A percentile compares a stretch with the other conserved stretches of the same genome.
Conservation (phyloP, 2,888 invertebrate species). For the Subacronicta megacephala region DNA sequence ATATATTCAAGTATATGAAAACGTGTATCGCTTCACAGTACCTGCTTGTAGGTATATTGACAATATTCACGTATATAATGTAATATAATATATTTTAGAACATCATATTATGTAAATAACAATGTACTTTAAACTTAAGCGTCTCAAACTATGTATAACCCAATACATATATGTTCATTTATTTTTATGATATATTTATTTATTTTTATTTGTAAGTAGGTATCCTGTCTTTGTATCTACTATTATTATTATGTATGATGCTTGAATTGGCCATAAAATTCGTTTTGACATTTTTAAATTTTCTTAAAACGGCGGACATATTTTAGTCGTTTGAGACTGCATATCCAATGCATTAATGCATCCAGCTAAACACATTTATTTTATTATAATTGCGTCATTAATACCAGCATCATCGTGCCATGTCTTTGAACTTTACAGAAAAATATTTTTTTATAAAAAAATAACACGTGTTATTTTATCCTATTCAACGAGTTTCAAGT, state of each 20-base stretch:
- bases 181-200: no score
- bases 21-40: constrained; percentile 77
- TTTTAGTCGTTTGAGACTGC: constrained; percentile 33
- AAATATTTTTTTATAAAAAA: constrained; percentile 28
- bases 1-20: constrained; percentile 44
- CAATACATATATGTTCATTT: not conserved
- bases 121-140: constrained; percentile 35
- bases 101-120: constrained; percentile 62
- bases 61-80: constrained; percentile 71
- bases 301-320: constrained; percentile 10
- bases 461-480: constrained; percentile 24
- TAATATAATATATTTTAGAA: no score
- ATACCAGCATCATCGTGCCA: constrained; percentile 55
- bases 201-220: no score
- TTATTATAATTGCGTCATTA: constrained; percentile 13
- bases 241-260: no score
- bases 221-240: no score
- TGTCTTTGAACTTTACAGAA: constrained; percentile 44
- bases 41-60: constrained; percentile 80
- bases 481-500: constrained; percentile 24
- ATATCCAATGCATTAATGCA: no score
- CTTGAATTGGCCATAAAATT: no score
- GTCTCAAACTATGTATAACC: not conserved
- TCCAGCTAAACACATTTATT: no score
- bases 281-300: not conserved